Percentiles rank a stretch among this genome's conserved stretches.
Evolutionary conservation across 2,113 vertebrate genomes (phyloP).

Genomic region (Platysteira castanea): DNA sequence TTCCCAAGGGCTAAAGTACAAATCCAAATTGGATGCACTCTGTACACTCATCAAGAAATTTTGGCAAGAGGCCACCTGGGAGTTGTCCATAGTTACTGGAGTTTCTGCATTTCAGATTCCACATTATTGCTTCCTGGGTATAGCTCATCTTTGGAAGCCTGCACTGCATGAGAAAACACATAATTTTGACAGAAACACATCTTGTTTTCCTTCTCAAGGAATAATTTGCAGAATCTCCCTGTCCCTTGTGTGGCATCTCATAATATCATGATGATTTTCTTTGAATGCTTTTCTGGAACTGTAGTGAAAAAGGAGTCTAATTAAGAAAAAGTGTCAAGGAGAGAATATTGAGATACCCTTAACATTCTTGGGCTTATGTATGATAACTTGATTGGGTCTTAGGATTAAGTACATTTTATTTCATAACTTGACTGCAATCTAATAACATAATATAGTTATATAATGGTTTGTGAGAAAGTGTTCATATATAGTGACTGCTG

Average conservation of each 20-base stretch:
- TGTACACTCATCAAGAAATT: conserved; percentile 43
- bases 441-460: background rate
- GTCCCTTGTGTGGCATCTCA: background rate
- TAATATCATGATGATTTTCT: background rate
- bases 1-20: conserved; percentile 31
- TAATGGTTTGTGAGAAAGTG: background rate
- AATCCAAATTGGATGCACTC: conserved; percentile 54
- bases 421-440: background rate
- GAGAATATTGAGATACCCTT: background rate
- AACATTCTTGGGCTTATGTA: background rate
- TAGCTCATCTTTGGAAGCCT: background rate
- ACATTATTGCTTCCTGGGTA: conserved; percentile 5
- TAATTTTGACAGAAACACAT: background rate
- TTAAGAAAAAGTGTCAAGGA: background rate
- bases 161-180: background rate
- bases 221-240: background rate
- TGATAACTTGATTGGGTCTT: background rate
- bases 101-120: conserved; percentile 20
- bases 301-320: background rate
- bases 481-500: background rate
- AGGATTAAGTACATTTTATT: background rate
- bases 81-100: conserved; percentile 17
- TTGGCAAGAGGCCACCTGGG: conserved; percentile 48
- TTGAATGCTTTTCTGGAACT: background rate
- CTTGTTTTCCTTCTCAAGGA: background rate